These are phyloP conservation scores for Temnothorax curvispinosus DNA, from an alignment of 1,140 invertebrate species.

Conservation along the genomic window DNA sequence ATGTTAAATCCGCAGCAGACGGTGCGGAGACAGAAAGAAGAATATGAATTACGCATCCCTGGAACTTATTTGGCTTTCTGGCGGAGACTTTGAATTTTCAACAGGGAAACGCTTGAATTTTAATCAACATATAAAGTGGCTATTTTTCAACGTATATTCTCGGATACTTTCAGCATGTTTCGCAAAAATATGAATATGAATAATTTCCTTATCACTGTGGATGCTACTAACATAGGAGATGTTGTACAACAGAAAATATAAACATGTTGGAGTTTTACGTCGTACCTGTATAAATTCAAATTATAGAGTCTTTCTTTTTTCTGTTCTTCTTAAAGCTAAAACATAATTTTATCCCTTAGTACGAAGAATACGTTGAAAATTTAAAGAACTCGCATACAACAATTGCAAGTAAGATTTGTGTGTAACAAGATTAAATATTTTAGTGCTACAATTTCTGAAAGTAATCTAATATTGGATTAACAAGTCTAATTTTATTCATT, in stretches of 20 bases:
- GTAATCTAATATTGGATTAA: not conserved
- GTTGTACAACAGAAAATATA: slow-evolving; percentile 28
- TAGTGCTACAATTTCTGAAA: slow-evolving; percentile 67
- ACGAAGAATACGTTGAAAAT: slow-evolving; percentile 57
- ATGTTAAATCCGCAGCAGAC: slow-evolving; percentile 49
- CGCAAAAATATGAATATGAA: slow-evolving; percentile 54
- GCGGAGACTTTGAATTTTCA: slow-evolving; percentile 49
- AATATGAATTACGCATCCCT: slow-evolving; percentile 47
- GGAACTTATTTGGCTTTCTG: slow-evolving; percentile 52
- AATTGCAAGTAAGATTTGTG: slow-evolving; percentile 72
- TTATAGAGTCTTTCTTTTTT: not conserved
- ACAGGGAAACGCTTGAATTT: slow-evolving; percentile 55
- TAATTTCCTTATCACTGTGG: slow-evolving; percentile 48
- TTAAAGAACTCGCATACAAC: slow-evolving; percentile 59
- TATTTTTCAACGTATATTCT: slow-evolving; percentile 57
- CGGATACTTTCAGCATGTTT: slow-evolving; percentile 48
- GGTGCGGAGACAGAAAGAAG: slow-evolving; percentile 52
- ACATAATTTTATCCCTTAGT: slow-evolving; percentile 54
- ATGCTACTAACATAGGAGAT: not conserved
- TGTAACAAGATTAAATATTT: slow-evolving; percentile 70
- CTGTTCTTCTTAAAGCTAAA: not conserved
- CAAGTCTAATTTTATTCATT: slow-evolving; percentile 17
- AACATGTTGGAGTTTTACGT: slow-evolving; percentile 12
- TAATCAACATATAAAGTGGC: slow-evolving; percentile 63
- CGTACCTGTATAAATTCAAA: slow-evolving; percentile 18